Evolutionary conservation across 2,113 vertebrate genomes (phyloP).

Genomic region (Pitta sordida): DNA sequence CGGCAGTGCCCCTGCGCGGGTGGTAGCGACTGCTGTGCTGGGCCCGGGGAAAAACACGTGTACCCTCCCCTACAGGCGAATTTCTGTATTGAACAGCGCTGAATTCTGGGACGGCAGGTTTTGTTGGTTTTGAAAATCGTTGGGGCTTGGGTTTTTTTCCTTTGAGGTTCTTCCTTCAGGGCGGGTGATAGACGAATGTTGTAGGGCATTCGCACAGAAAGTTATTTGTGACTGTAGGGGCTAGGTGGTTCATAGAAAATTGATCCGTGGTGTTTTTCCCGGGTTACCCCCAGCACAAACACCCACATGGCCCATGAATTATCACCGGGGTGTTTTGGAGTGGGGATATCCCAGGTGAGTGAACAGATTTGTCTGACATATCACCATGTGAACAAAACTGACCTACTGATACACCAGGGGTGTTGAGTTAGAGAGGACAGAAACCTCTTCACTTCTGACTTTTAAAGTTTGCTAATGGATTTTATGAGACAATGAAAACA

Average conservation of each 20-base stretch:
- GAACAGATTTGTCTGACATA: background rate
- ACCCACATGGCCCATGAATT: fast-evolving
- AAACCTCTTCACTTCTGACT: background rate
- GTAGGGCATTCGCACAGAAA: background rate
- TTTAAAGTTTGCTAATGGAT: background rate
- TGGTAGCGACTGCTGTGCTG: fast-evolving
- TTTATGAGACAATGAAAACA: background rate
- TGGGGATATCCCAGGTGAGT: fast-evolving
- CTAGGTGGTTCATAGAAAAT: fast-evolving
- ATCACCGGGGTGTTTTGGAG: background rate
- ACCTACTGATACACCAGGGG: background rate
- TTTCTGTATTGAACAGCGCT: fast-evolving
- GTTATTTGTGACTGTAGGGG: background rate
- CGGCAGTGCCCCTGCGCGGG: fast-evolving
- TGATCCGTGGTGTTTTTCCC: background rate
- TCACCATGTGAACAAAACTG: background rate
- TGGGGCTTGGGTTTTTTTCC: too few species aligned
- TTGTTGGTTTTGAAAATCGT: background rate
- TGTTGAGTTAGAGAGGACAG: background rate
- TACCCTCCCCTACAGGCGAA: fast-evolving
- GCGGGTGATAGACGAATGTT: background rate
- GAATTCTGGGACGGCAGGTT: background rate
- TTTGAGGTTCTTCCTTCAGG: background rate
- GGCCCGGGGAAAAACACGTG: too few species aligned
- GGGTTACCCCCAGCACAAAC: fast-evolving